phyloP scores from a whole-genome alignment of 92 coral and sea anemone species.

The Blastomussa wellsi region DNA sequence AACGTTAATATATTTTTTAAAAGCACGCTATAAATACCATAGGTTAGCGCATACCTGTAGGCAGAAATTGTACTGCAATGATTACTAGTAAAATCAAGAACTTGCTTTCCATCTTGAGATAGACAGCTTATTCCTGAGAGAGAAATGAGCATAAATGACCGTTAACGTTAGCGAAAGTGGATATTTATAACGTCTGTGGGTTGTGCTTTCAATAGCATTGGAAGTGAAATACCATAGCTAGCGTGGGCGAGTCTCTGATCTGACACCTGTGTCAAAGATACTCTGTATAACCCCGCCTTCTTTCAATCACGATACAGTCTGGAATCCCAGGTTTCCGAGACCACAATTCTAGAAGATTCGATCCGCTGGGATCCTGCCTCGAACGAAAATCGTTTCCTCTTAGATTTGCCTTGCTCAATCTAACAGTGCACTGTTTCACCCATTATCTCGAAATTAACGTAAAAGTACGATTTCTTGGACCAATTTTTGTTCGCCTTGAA shows the following conservation, averaged over 20 bases:
- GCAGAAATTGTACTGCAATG: background rate
- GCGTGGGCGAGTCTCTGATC: too few species aligned
- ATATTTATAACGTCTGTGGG: background rate
- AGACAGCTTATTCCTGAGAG: background rate
- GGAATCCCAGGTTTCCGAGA: too few species aligned
- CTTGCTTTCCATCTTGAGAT: conserved; percentile 7
- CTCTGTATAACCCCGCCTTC: background rate
- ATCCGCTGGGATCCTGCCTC: too few species aligned
- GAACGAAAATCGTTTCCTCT: too few species aligned
- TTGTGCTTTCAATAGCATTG: background rate
- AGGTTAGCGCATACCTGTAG: background rate
- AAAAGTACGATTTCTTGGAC: too few species aligned
- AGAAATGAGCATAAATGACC: background rate
- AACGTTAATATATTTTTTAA: background rate
- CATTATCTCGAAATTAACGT: too few species aligned
- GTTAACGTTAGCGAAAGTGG: background rate
- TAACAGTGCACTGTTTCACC: too few species aligned
- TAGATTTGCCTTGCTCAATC: too few species aligned
- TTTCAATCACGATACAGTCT: background rate
- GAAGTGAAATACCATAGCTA: background rate
- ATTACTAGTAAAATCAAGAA: background rate
- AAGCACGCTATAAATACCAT: background rate
- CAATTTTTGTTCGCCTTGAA: too few species aligned
- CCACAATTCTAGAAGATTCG: too few species aligned
- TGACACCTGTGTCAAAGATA: too few species aligned